Evolutionary conservation across 2,113 vertebrate species (phyloP).

Genomic region (Tringa solitaria): DNA sequence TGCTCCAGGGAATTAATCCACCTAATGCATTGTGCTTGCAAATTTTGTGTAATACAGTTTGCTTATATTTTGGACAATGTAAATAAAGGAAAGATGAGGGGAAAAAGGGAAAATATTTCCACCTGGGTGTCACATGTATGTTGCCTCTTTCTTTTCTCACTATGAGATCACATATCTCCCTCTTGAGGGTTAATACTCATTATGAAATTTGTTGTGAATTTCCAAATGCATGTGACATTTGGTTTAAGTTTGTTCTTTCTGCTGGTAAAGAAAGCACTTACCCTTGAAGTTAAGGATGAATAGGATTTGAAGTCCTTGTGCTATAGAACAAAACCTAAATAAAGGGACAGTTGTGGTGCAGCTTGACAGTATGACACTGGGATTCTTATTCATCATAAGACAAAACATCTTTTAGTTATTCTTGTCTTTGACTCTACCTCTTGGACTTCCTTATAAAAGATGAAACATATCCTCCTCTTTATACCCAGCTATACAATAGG

Average conservation of each 20-base stretch:
- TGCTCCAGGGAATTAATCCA: constrained; percentile 48
- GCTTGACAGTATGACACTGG: not conserved
- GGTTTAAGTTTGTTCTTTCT: constrained; percentile 25
- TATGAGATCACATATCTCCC: not conserved
- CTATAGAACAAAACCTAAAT: constrained; percentile 44
- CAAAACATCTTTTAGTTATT: constrained; percentile 39
- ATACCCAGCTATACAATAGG: constrained; percentile 19
- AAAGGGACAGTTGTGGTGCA: constrained; percentile 16
- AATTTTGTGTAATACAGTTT: not conserved
- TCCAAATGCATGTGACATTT: constrained; percentile 10
- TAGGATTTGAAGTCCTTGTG: constrained; percentile 30
- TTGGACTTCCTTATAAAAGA: constrained; percentile 58
- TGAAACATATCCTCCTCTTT: constrained; percentile 38
- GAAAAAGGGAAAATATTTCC: not conserved
- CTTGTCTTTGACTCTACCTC: constrained; percentile 45
- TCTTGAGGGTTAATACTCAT: not conserved
- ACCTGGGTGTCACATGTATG: not conserved
- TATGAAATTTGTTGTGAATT: constrained; percentile 37
- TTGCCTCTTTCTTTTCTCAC: not conserved
- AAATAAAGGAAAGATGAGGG: not conserved
- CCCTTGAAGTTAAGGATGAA: constrained; percentile 56
- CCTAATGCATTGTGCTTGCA: constrained; percentile 12
- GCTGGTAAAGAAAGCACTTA: constrained; percentile 40
- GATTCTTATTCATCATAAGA: constrained; percentile 54
- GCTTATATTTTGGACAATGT: not conserved